Evolutionary conservation across 2,888 invertebrate genomes (phyloP).

Genomic region (Brenthis ino): DNA sequence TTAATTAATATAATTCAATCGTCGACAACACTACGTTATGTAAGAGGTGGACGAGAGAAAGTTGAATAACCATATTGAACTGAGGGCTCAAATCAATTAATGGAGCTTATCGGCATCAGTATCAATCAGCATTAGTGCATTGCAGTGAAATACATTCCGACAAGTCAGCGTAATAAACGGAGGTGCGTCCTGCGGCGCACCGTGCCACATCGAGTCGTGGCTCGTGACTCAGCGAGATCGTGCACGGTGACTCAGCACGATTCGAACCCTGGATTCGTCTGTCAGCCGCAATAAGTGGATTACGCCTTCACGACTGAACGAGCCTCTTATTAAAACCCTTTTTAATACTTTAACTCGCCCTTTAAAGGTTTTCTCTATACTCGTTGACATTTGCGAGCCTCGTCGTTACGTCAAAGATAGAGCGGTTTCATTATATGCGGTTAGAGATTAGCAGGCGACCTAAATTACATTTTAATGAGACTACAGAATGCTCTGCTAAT

Average conservation of each 20-base stretch:
- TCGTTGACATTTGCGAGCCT: slow-evolving; percentile 22
- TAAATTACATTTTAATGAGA: slow-evolving; percentile 66
- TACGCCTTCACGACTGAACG: slow-evolving; percentile 70
- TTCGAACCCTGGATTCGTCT: slow-evolving; percentile 59
- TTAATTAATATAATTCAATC: slow-evolving; percentile 7
- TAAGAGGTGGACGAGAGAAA: slow-evolving; percentile 24
- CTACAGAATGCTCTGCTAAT: slow-evolving; percentile 47
- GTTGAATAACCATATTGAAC: slow-evolving; percentile 40
- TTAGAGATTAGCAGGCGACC: slow-evolving; percentile 55
- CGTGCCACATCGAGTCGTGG: slow-evolving; percentile 57
- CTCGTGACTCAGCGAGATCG: slow-evolving; percentile 69
- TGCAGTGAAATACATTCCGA: slow-evolving; percentile 55
- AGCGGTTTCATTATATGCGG: slow-evolving; percentile 33
- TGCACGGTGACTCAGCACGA: slow-evolving; percentile 68
- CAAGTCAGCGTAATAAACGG: slow-evolving; percentile 67
- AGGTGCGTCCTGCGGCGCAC: slow-evolving; percentile 45
- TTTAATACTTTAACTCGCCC: slow-evolving; percentile 48
- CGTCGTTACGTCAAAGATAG: slow-evolving; percentile 23
- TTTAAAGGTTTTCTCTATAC: slow-evolving; percentile 13
- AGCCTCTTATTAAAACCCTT: slow-evolving; percentile 64
- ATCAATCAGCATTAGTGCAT: slow-evolving; percentile 70
- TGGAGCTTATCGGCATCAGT: slow-evolving; percentile 54
- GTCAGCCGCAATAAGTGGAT: slow-evolving; percentile 77
- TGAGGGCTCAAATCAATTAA: slow-evolving; percentile 40
- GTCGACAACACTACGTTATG: slow-evolving; percentile 8